These are phyloP conservation scores for Cyaniris semiargus DNA, from an alignment of 2,888 invertebrate species.

Conservation along the genomic window DNA sequence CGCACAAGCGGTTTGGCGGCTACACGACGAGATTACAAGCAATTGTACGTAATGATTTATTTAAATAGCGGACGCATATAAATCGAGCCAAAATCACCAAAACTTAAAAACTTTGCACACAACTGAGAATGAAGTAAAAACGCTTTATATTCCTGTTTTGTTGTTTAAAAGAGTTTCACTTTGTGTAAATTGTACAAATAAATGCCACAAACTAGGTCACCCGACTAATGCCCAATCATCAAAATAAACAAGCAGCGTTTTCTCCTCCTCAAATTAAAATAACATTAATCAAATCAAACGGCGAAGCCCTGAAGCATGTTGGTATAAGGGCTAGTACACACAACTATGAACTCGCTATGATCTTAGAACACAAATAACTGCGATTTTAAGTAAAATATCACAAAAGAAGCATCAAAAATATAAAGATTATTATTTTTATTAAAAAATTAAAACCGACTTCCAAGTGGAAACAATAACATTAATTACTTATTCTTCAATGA, in stretches of 20 bases:
- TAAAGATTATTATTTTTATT: no score
- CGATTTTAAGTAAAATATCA: background rate
- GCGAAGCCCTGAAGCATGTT: constrained; percentile 38
- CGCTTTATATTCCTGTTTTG: background rate
- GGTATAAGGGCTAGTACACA: background rate
- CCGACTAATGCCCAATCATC: constrained; percentile 20
- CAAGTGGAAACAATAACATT: no score
- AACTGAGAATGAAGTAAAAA: background rate
- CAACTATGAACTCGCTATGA: background rate
- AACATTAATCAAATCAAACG: constrained; percentile 38
- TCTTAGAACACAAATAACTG: background rate
- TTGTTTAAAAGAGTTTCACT: background rate
- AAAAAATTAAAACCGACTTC: no score
- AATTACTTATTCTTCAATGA: no score
- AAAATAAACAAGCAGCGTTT: constrained; percentile 15
- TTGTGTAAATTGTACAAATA: background rate
- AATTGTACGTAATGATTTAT: no score
- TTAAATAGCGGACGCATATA: no score
- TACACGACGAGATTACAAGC: no score
- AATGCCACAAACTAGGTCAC: background rate
- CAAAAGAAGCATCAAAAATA: background rate
- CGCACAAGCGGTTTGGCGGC: no score
- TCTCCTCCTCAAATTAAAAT: constrained; percentile 32
- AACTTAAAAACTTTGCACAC: background rate
- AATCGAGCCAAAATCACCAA: no score